Percentiles rank a stretch among this genome's conserved stretches.
Conservation (phyloP, 2,113 vertebrate species). For the Odocoileus hemionus region DNA sequence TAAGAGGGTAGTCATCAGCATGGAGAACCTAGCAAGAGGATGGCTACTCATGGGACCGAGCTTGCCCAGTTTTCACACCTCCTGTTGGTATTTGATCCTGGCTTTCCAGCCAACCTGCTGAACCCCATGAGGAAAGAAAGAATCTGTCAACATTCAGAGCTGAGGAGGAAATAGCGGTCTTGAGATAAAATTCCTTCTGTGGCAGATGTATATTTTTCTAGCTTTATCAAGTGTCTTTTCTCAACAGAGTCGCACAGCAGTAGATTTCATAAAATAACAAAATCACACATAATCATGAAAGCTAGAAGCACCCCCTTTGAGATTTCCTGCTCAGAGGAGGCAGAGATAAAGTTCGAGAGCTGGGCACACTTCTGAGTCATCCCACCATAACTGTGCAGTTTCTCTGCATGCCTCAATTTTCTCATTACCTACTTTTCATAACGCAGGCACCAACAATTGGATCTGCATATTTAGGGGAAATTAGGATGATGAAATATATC, state of each 20-base stretch:
- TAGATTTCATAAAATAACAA: slow-evolving; percentile 48
- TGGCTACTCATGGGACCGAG: neutral
- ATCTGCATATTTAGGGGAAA: neutral
- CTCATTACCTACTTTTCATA: neutral
- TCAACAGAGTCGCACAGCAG: neutral
- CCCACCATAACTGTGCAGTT: neutral
- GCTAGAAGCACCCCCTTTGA: neutral
- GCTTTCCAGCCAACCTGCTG: neutral
- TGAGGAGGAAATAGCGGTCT: slow-evolving; percentile 38
- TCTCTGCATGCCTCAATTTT: neutral
- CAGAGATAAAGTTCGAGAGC: neutral
- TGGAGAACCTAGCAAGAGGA: neutral
- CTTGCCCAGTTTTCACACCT: neutral
- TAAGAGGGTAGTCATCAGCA: neutral
- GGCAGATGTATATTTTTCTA: slow-evolving; percentile 23
- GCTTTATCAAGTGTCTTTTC: slow-evolving; percentile 28
- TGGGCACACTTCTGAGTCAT: neutral
- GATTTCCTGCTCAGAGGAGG: neutral
- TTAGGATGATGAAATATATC: slow-evolving; percentile 9
- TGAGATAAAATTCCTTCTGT: slow-evolving; percentile 36
- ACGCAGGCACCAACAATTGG: neutral
- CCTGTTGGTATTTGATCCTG: neutral
- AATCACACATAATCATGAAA: neutral
- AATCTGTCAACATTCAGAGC: slow-evolving; percentile 37
- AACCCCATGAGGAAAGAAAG: neutral